Conservation (phyloP, 2,797 vertebrate genomes). For the Lycodopsis pacificus region DNA sequence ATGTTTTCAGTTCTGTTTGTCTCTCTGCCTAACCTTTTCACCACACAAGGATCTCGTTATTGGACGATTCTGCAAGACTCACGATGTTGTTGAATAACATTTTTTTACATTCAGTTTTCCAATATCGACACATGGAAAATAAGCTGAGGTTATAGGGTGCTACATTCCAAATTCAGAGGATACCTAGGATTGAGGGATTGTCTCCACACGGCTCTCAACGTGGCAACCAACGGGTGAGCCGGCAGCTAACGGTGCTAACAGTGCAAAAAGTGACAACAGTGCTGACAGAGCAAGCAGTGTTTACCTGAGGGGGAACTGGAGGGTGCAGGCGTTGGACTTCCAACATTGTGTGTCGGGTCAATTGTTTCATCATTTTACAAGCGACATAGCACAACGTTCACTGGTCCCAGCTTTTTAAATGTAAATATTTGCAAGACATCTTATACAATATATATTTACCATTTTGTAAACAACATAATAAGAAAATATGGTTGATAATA, state of each 20-base stretch:
- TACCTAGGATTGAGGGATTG: background rate
- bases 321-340: too few relatives aligned
- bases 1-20: slow-evolving; percentile 11
- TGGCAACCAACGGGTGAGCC: background rate
- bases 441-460: background rate
- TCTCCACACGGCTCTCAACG: background rate
- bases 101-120: background rate
- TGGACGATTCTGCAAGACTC: background rate
- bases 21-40: background rate
- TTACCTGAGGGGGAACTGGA: background rate
- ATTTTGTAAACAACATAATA: background rate
- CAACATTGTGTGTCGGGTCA: background rate
- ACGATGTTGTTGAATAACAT: background rate
- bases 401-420: background rate
- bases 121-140: slow-evolving; percentile 2
- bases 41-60: background rate
- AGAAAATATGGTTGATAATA: background rate
- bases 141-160: background rate
- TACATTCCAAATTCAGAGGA: background rate
- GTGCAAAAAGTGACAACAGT: background rate
- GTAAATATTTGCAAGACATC: background rate
- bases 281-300: background rate
- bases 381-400: background rate
- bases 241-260: background rate
- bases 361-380: background rate